Percentiles rank a stretch among this genome's conserved stretches.
These are phyloP conservation scores for Tridacna gigas DNA, from an alignment of 2,888 invertebrate genomes.

Conservation along the genomic window DNA sequence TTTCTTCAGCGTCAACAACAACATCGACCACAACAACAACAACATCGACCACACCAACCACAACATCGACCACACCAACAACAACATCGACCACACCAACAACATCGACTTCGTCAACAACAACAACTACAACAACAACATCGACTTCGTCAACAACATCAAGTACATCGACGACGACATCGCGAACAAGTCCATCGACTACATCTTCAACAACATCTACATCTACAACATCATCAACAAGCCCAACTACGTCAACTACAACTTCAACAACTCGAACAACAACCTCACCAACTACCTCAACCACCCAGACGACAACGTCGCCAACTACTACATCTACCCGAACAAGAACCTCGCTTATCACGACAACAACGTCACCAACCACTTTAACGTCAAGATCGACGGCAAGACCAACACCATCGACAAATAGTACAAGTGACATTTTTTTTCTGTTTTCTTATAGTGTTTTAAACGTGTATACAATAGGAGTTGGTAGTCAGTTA, in stretches of 20 bases:
- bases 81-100: neutral
- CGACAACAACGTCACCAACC: neutral
- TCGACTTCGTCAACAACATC: neutral
- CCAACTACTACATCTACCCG: neutral
- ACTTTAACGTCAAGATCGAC: too few relatives aligned
- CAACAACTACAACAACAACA: constrained; percentile 1
- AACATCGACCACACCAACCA: neutral
- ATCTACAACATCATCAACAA: constrained; percentile 2
- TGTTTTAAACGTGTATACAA: too few relatives aligned
- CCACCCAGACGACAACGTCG: neutral
- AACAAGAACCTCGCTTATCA: neutral
- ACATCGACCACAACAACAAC: neutral
- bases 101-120: neutral
- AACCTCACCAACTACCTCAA: neutral
- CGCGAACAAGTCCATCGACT: neutral
- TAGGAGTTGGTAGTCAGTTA: too few relatives aligned
- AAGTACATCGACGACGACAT: neutral
- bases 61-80: neutral
- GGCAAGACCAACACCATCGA: too few relatives aligned
- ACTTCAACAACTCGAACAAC: neutral
- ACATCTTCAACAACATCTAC: neutral
- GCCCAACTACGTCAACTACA: neutral
- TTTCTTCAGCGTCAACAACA: too few relatives aligned
- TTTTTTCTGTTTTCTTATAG: too few relatives aligned
- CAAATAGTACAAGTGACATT: too few relatives aligned